Evolutionary conservation across 2,113 vertebrate species (phyloP), one percentile per base, ranked within the genome.

Genomic region (Dryoscopus gambensis): DNA sequence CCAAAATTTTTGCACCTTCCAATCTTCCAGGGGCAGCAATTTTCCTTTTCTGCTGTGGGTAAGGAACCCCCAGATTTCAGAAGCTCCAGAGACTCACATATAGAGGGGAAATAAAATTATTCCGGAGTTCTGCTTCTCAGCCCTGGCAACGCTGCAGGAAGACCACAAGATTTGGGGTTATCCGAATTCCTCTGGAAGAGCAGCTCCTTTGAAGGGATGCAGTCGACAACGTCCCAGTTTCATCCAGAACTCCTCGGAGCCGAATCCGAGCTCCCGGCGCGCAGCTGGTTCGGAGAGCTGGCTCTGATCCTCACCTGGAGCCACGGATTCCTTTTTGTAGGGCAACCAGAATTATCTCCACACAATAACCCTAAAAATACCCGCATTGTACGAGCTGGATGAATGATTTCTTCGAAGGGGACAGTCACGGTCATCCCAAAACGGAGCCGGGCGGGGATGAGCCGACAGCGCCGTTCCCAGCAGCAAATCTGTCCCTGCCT

Each of bases 331-430:
- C 68, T 49, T 84, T 88, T 16, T 62, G 80, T 16, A 75, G 80
- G 60, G 5, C 46, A n/a, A 22, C n/a, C 67, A 44, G 53, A 92
- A 69, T 87, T 30, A 83, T 35, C 75, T 79, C 62, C 57, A 64
- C 22, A 80, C 83, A 92, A 94, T 47, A 62, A 65, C 47, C 64
- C 91, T 74, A 84, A 84, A 92, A 95, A 90, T 84, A 87, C 0
- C 84, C 2, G 9, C 6, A 87, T 8, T 53, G 68, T 27, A 8
- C 0, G 13, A 57, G 44, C 20, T 10, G 55, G 7, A 11, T 9
- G 56, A 85, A 35, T 0, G 70, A 56, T 56, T 94, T 84, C 56
- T 91, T 79, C 16, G 5, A 53, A 42, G 68, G 50, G 31, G 13
- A 46, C 31, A 7, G 55, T 8, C 5, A 14, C 4, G 49, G 42